Evolutionary conservation across 2,797 vertebrate genomes (phyloP), one percentile per base, ranked within the genome.

Genomic region (Pteropus rufus): DNA sequence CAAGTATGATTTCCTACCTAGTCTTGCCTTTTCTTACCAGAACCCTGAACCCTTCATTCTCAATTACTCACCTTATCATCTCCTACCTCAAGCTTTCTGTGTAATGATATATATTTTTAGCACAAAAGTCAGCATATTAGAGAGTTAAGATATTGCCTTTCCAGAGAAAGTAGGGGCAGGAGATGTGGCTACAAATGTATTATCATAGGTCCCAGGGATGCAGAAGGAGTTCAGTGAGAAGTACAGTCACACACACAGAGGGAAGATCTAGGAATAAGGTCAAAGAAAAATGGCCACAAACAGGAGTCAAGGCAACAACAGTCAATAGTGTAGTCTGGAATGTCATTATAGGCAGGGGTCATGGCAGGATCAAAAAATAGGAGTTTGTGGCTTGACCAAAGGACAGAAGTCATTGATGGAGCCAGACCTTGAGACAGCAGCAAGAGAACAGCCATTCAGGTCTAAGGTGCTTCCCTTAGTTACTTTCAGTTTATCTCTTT

Each of bases 301-400:
- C 2, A 90, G 18, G 39, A 46, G 24, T 77, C 19, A 94, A 89
- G 46, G 62, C 62, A 95, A 89, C 23, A 86, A 19, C 2, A 86
- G 36, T 79, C 62, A 34, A 19, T 12, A 83, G 19, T 76, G 10
- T 15, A 88, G 41, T 7, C 41, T 65, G 39, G 76, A 34, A n/a
- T 46, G 46, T 77, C 15, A 65, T 96, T 75, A 94, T 77, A 58
- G 36, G 26, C 54, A 60, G 10, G 6, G 44, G 29, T 60, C 18
- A 84, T 14, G 29, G 34, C 18, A 70, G 11, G 77, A 89, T 62
- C 7, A 94, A 93, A 93, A 65, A 83, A 80, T 64, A 96, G 82
- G 49, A 90, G 60, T 58, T 26, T 69, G 49, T 79, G 56, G 24
- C 23, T 94, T 96, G 29, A 95, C 85, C 52, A 92, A 94, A 96